Evolutionary conservation across 2,888 invertebrate genomes (phyloP), one percentile per base, ranked within the genome.

Genomic region (Disparrhopalites patrizii): DNA sequence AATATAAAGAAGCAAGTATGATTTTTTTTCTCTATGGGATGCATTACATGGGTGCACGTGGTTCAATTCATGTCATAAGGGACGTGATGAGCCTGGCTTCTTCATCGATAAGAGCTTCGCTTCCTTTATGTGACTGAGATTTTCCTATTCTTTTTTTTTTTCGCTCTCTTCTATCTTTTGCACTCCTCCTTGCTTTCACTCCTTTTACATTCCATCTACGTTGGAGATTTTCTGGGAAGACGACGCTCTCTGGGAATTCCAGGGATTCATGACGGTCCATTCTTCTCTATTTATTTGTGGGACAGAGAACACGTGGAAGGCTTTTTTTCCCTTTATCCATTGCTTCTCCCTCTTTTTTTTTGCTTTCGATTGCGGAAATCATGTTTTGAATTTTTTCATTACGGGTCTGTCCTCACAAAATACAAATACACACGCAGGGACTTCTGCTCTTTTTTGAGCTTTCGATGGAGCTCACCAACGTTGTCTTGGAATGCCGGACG

Each of bases 251-350:
- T 28, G 18, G 50, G 20, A 50, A 50, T 50, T 20, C 50, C 50
- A 50, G 3, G 20, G 50, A 50, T 50, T 50, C 50, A 50, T 50
- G 50, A 20, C n/a, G 25, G 50, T 50, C 25, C 25, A 50, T 50
- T 50, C 50, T 50, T 50, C n/a, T 50, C 50, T 50, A 18, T 50
- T 50, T 15, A 40, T 40, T 40, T n/a, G n/a, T n/a, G n/a, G n/a
- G n/a, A n/a, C n/a, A n/a, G n/a, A n/a, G n/a, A n/a, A n/a, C n/a
- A n/a, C n/a, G 36, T 36, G 36, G 13, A 36, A 36, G 36, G 36
- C 8, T 13, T 36, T 8, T 36, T 36, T 10, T 47, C 47, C 5
- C 7, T 10, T 47, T 7, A 10, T 13, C 8, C 8, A 47, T 13
- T 47, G 18, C 27, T 54, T 27, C n/a, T 8, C 20, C 25, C 52